phyloP scores from a whole-genome alignment of 1,140 invertebrate species.

The Coelopa frigida region DNA sequence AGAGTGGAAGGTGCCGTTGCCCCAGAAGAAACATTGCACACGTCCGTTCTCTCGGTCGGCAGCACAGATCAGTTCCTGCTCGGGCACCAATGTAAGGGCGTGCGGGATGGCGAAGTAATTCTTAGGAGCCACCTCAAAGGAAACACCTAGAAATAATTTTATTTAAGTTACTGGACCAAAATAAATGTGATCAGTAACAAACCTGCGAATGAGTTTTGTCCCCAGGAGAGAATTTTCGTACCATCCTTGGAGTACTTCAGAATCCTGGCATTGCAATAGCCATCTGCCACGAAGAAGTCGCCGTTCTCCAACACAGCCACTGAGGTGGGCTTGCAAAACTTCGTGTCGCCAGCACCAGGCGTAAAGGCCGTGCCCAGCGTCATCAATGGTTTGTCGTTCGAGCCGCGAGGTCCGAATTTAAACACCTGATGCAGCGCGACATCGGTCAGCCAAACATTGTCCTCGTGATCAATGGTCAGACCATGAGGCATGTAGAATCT shows the following conservation, averaged over 20 bases:
- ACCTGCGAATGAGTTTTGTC: conserved; percentile 46
- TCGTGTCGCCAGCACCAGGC: conserved; percentile 67
- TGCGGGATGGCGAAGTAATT: conserved; percentile 73
- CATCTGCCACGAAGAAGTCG: conserved; percentile 89
- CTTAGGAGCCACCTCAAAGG: conserved; percentile 41
- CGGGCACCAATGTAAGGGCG: conserved; percentile 69
- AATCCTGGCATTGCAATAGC: conserved; percentile 88
- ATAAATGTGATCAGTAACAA: not conserved
- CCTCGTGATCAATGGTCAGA: conserved; percentile 71
- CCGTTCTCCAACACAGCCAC: conserved; percentile 77
- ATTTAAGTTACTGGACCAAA: too few relatives aligned
- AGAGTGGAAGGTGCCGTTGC: conserved; percentile 57
- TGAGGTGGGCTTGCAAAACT: conserved; percentile 91
- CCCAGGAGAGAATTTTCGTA: conserved; percentile 58
- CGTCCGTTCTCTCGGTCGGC: conserved; percentile 90
- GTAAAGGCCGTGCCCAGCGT: conserved; percentile 57
- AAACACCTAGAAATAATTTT: conserved; percentile 17
- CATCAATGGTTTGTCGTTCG: conserved; percentile 40
- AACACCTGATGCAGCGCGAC: conserved; percentile 86
- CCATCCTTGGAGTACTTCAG: conserved; percentile 76
- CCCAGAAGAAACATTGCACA: conserved; percentile 66
- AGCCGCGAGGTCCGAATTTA: conserved; percentile 54
- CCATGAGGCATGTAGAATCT: conserved; percentile 94
- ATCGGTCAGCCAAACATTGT: conserved; percentile 89
- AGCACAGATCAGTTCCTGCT: conserved; percentile 68